Percentiles rank a stretch among this genome's conserved stretches.
These are phyloP conservation scores for Hirtodrosophila cameraria DNA, from an alignment of 2,888 invertebrate species.

Conservation along the genomic window DNA sequence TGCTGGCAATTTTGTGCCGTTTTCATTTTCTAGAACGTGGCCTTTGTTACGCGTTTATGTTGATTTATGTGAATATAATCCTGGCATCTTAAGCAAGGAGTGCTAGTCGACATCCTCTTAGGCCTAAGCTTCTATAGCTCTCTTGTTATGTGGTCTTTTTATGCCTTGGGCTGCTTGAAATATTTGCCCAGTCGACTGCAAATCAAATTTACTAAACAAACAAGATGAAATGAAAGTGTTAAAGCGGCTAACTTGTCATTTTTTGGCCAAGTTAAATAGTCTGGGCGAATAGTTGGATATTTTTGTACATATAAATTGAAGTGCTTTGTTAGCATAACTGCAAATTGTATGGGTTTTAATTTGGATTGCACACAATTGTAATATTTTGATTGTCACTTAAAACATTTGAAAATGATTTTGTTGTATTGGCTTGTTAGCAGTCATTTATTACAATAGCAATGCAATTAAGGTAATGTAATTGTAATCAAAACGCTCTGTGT, in stretches of 20 bases:
- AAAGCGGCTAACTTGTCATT: slow-evolving; percentile 29
- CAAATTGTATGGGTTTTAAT: background rate
- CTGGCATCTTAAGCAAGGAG: slow-evolving; percentile 62
- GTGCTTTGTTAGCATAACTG: background rate
- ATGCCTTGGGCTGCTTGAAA: background rate
- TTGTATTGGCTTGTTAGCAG: background rate
- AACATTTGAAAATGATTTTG: slow-evolving; percentile 2
- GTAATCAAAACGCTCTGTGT: slow-evolving; percentile 41
- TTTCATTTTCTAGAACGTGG: slow-evolving; percentile 28
- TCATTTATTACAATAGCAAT: slow-evolving; percentile 12
- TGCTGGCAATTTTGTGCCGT: slow-evolving; percentile 21
- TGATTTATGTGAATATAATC: slow-evolving; percentile 77
- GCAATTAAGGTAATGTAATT: slow-evolving; percentile 57
- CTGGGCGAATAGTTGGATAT: background rate
- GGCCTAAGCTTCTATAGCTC: slow-evolving; percentile 18
- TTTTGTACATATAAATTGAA: background rate
- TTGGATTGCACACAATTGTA: slow-evolving; percentile 12
- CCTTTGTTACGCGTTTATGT: slow-evolving; percentile 69
- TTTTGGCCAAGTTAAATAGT: background rate
- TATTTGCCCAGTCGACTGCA: slow-evolving; percentile 28
- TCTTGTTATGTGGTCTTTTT: background rate
- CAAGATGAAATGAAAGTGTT: slow-evolving; percentile 39
- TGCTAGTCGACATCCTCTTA: slow-evolving; percentile 30
- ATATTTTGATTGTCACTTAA: slow-evolving; percentile 3
- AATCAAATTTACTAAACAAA: slow-evolving; percentile 61